Evolutionary conservation across 53 echinoderm and acorn worm genomes (phyloP).

Genomic region (Temnopleurus reevesii): DNA sequence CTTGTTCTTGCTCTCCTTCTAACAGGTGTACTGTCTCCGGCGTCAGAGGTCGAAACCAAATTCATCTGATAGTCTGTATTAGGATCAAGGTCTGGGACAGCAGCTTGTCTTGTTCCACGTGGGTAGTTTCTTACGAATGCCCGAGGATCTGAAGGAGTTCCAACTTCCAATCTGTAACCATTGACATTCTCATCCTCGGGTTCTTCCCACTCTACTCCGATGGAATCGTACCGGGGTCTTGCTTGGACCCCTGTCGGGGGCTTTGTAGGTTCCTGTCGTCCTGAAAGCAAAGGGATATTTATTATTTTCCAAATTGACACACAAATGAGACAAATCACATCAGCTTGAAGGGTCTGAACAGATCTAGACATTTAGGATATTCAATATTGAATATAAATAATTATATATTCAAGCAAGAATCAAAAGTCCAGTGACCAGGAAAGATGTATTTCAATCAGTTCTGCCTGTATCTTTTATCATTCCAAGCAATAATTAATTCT

Average conservation of each 20-base stretch:
- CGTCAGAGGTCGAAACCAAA: not conserved
- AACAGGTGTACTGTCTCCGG: slow-evolving; percentile 5
- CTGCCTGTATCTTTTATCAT: too few species aligned
- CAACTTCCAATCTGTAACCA: slow-evolving; percentile 47
- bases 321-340: too few species aligned
- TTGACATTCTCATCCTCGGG: not conserved
- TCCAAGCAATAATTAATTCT: too few species aligned
- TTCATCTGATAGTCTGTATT: slow-evolving; percentile 3
- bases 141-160: not conserved
- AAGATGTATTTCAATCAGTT: too few species aligned
- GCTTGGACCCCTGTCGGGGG: slow-evolving; percentile 14
- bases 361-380: too few species aligned
- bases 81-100: slow-evolving; percentile 29
- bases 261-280: not conserved
- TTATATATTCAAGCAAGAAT: too few species aligned
- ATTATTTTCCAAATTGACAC: too few species aligned
- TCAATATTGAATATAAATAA: too few species aligned
- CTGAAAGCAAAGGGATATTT: not conserved
- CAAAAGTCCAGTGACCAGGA: too few species aligned
- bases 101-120: not conserved
- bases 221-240: not conserved
- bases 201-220: slow-evolving; percentile 30
- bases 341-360: too few species aligned
- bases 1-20: slow-evolving; percentile 40
- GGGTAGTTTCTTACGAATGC: not conserved